A percentile compares a stretch with the other conserved stretches of the same genome.
phyloP scores from a whole-genome alignment of 2,113 vertebrate species.

The Hippotragus niger region DNA sequence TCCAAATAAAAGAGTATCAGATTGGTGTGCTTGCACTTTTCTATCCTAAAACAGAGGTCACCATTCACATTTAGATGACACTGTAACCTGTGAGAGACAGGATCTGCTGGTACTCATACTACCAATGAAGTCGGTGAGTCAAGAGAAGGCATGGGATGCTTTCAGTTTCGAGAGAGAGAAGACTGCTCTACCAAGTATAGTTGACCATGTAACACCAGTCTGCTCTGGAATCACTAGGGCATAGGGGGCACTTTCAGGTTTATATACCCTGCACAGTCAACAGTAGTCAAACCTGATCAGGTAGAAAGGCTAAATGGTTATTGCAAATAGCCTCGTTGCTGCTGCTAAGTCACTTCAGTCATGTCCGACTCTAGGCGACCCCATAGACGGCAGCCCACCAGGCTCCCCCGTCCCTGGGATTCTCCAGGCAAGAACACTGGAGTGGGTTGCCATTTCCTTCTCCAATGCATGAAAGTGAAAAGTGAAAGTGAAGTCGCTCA shows the following conservation, averaged over 20 bases:
- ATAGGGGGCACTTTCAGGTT: background rate
- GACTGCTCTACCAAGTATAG: background rate
- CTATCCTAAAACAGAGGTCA: constrained; percentile 46
- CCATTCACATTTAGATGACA: constrained; percentile 37
- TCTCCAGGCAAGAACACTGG: too few species aligned
- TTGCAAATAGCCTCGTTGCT: background rate
- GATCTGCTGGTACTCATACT: background rate
- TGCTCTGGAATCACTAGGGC: background rate
- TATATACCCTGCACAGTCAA: background rate
- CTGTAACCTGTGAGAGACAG: background rate
- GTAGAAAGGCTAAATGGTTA: background rate
- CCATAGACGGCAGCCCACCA: too few species aligned
- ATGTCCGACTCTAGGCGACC: too few species aligned
- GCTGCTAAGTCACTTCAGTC: too few species aligned
- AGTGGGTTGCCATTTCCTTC: too few species aligned
- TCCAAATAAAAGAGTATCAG: background rate
- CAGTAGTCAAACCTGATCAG: background rate
- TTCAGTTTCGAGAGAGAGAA: constrained; percentile 41
- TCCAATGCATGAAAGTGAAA: too few species aligned
- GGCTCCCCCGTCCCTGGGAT: too few species aligned
- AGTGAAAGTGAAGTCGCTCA: too few species aligned
- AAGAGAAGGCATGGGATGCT: background rate
- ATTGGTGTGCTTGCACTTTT: constrained; percentile 18
- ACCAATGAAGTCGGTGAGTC: background rate
- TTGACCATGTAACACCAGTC: background rate